Evolutionary conservation across 2,113 vertebrate species (phyloP).

Genomic region (Empidonax alnorum): DNA sequence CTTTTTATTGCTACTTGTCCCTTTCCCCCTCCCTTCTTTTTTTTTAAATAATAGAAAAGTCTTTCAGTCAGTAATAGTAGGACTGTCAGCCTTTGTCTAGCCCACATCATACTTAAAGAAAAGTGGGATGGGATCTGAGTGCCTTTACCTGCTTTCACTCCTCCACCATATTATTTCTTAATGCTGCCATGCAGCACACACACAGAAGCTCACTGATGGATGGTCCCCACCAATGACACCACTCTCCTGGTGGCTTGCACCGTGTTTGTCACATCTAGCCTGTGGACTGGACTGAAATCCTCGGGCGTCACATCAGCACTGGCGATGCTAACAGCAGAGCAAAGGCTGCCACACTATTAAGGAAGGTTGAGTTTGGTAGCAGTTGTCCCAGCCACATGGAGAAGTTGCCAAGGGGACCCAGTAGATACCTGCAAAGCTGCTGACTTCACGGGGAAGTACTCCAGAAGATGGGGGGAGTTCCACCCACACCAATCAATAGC

Average conservation of each 20-base stretch:
- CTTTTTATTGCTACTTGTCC: not conserved
- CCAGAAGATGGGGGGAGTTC: not conserved
- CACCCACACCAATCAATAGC: not conserved
- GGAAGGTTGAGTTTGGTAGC: not conserved
- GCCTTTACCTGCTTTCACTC: not conserved
- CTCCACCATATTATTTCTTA: not conserved
- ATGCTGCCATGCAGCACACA: rapidly evolving
- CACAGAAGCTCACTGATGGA: not conserved
- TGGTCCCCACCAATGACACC: rapidly evolving
- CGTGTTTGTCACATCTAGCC: not conserved
- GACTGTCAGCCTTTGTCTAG: not conserved
- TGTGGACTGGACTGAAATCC: not conserved
- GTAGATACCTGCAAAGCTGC: not conserved
- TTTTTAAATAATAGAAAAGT: not conserved
- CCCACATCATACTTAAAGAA: not conserved
- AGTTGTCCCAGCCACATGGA: not conserved
- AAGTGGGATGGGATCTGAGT: not conserved
- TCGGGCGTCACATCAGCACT: not conserved
- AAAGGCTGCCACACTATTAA: rapidly evolving
- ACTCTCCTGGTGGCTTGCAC: not conserved
- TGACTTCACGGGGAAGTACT: not conserved
- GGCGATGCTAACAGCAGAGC: not conserved
- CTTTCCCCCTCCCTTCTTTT: not conserved
- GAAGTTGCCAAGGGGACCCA: not conserved
- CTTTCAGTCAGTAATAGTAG: not conserved